Percentiles rank a stretch among this genome's conserved stretches.
Conservation (phyloP, 2,888 invertebrate species). For the Trachelus tabidus region DNA sequence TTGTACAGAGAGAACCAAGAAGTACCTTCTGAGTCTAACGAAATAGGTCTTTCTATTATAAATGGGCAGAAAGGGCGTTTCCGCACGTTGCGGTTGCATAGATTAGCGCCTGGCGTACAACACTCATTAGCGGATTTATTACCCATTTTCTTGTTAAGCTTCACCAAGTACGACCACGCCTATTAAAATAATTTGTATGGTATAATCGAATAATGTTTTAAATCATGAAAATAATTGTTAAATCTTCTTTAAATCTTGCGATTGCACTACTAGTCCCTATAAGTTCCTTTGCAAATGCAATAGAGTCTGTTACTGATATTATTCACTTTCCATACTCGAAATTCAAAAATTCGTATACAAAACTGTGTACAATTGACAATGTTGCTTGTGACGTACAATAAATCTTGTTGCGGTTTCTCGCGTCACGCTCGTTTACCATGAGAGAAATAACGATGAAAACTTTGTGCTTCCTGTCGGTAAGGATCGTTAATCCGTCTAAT, state of each 20-base stretch:
- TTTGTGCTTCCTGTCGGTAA: conserved; percentile 6
- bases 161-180: neutral
- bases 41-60: conserved; percentile 5
- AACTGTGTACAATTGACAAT: neutral
- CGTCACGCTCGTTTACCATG: conserved; percentile 49
- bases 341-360: neutral
- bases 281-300: neutral
- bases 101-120: conserved; percentile 55
- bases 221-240: neutral
- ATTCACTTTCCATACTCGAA: neutral
- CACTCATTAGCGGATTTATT: conserved; percentile 59
- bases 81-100: conserved; percentile 48
- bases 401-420: conserved; percentile 49
- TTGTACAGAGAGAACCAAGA: neutral
- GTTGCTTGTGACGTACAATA: conserved; percentile 26
- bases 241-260: neutral
- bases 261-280: neutral
- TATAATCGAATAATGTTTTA: neutral
- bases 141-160: conserved; percentile 44
- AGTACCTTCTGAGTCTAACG: neutral
- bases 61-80: conserved; percentile 6
- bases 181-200: neutral
- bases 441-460: conserved; percentile 38
- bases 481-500: conserved; percentile 33
- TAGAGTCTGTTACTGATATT: neutral